Percentiles rank a stretch among this genome's conserved stretches.
Evolutionary conservation across 2,888 invertebrate genomes (phyloP).

Genomic region (Pardosa pseudoannulata): DNA sequence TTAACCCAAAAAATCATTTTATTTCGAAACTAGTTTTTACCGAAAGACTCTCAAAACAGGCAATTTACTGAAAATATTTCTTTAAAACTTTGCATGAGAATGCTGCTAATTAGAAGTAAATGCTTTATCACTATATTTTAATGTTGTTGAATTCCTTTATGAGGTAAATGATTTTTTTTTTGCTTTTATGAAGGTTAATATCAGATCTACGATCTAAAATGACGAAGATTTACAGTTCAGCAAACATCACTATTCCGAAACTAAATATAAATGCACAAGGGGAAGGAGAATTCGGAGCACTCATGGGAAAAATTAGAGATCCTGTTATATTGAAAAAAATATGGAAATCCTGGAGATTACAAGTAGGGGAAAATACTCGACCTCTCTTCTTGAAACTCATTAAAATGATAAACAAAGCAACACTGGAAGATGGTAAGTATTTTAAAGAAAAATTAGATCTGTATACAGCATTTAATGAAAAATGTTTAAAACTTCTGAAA

Average conservation of each 20-base stretch:
- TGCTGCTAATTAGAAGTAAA: too few species aligned
- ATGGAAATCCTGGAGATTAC: slow-evolving; percentile 54
- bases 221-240: slow-evolving; percentile 40
- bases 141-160: too few species aligned
- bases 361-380: slow-evolving; percentile 28
- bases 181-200: slow-evolving; percentile 23
- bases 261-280: slow-evolving; percentile 28
- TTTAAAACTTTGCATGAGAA: too few species aligned
- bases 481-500: too few species aligned
- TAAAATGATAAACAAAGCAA: slow-evolving; percentile 44
- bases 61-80: too few species aligned
- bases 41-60: too few species aligned
- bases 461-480: too few species aligned
- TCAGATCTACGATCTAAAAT: slow-evolving; percentile 29
- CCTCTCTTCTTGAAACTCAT: slow-evolving; percentile 23
- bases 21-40: too few species aligned
- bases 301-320: slow-evolving; percentile 31
- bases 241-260: slow-evolving; percentile 13
- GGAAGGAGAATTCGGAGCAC: slow-evolving; percentile 31
- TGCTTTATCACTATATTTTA: too few species aligned
- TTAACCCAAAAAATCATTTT: too few species aligned
- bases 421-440: slow-evolving; percentile 48
- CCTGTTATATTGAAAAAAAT: slow-evolving; percentile 32
- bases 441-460: too few species aligned
- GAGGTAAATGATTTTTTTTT: too few species aligned